Base-by-base conservation (phyloP, 2,797 vertebrate species). In the Gambusia yucatana region DNA sequence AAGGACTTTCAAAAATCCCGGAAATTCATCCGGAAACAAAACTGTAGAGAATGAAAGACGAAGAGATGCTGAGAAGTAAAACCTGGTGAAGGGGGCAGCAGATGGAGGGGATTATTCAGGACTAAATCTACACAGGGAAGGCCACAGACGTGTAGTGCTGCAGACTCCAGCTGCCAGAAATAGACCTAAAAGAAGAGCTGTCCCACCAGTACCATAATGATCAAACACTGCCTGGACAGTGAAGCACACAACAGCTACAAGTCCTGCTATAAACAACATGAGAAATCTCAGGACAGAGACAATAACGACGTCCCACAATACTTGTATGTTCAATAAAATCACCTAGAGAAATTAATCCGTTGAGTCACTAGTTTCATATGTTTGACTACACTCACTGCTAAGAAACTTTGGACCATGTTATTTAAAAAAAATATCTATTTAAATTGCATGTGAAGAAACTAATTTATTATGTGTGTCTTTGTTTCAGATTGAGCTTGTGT, bases 51-150 rank as follows among this genome's bases (percentile, higher is more conserved):
- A 14, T 48, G 84, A 89, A 85, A 89, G 77, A 90, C 36, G 76
- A 87, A 78, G 82, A 83, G 88, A 93, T 87, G 82, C 74, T 84
- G 84, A 86, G 82, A 55, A 75, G 81, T 91, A 77, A 86, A 94
- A 90, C 81, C 79, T 92, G 93, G 91, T 89, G 89, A 88, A 91
- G 89, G 89, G 94, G 93, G 93, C 89, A 95, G 92, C 96, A 96
- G 95, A 96, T 96, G 96, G 96, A 94, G 91, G 88, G 94, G 95
- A 96, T 96, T 96, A 96, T 94, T 94, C 91, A 85, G 85, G 91
- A 95, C 94, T 93, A 94, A 96, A 94, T 95, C 93, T 93, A 93
- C 91, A 84, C 90, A 94, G 92, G 90, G 93, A 91, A 91, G 90
- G 93, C 92, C 82, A 61, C 88, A 89, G 85, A 92, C 91, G 92